Evolutionary conservation across 2,113 vertebrate genomes (phyloP), one percentile per base, ranked within the genome.

Genomic region (Gambusia holbrooki): DNA sequence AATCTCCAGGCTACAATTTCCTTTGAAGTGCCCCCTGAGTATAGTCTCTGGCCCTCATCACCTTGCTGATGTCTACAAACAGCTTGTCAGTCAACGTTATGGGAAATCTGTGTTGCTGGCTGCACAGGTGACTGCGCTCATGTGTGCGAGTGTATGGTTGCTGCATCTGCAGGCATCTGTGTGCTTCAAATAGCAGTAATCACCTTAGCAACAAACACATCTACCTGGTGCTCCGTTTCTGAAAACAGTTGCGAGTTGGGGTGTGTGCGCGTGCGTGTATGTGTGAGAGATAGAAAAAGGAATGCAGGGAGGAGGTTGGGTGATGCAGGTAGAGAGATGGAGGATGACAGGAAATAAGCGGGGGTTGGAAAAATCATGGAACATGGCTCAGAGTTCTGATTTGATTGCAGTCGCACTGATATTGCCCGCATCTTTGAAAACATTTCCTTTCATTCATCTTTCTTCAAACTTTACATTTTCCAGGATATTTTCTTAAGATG

Each of bases 191-290:
- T 88, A 87, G 33, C 76, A 75, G 80, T 83, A 71, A 73, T 92
- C 85, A 73, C 89, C 91, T 80, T 88, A 90, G 89, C 89, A 92
- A 93, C 80, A 28, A 81, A 74, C 66, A 71, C 82, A 75, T 85
- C 74, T 75, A 82, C 74, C 82, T 77, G 54, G 60, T 33, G 19
- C 76, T 82, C 68, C 27, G 40, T 79, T 71, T 77, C 73, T 64
- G 61, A 74, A 74, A 87, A 84, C 69, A 79, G 63, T 71, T 4
- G 5, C 30, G 17, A 14, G 74, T 42, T 15, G 3, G 62, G 0
- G 22, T 42, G 35, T 42, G 65, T 11, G 51, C n/a, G 51, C 3
- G 7, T 58, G 25, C 28, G 32, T 25, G 68, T 80, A 71, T 62
- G 62, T 11, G 32, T 17, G 19, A 25, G 70, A 79, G 62, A 75